A percentile compares a stretch with the other conserved stretches of the same genome.
These are phyloP conservation scores for Tapirus terrestris DNA, from an alignment of 2,113 vertebrate species.

Conservation along the genomic window DNA sequence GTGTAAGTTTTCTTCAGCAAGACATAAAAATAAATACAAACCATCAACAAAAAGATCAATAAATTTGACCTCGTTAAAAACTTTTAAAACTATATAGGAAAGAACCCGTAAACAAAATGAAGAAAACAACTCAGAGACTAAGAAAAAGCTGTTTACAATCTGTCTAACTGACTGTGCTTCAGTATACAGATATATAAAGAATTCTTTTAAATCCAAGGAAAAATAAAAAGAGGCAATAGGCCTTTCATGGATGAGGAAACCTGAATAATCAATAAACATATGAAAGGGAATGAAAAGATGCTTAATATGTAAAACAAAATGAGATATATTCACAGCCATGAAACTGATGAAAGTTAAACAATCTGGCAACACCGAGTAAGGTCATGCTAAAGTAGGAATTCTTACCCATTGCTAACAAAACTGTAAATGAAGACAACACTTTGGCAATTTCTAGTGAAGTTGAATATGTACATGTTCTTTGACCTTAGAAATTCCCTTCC, in stretches of 20 bases:
- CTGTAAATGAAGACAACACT: not conserved
- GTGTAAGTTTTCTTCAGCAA: not conserved
- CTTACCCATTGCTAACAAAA: not conserved
- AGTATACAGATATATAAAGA: not conserved
- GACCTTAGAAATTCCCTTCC: conserved; percentile 25
- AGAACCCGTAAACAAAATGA: not conserved
- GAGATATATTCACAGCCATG: not conserved
- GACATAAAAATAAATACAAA: conserved; percentile 34
- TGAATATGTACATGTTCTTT: not conserved
- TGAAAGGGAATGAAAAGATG: conserved; percentile 15
- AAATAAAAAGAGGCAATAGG: not conserved
- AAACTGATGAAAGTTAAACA: conserved; percentile 32
- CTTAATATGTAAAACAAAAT: conserved; percentile 41
- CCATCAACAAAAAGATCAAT: conserved; percentile 18
- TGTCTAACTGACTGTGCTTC: not conserved
- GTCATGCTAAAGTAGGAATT: not conserved
- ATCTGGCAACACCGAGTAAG: not conserved
- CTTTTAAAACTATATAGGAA: not conserved
- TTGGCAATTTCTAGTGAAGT: conserved; percentile 1
- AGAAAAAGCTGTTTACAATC: conserved; percentile 4
- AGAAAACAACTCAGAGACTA: conserved; percentile 12
- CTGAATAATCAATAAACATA: not conserved
- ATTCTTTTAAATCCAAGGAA: not conserved
- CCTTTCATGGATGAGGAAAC: conserved; percentile 12
- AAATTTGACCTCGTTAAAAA: not conserved